phyloP scores from a whole-genome alignment of 2,797 vertebrate species.

The Natrix natrix region DNA sequence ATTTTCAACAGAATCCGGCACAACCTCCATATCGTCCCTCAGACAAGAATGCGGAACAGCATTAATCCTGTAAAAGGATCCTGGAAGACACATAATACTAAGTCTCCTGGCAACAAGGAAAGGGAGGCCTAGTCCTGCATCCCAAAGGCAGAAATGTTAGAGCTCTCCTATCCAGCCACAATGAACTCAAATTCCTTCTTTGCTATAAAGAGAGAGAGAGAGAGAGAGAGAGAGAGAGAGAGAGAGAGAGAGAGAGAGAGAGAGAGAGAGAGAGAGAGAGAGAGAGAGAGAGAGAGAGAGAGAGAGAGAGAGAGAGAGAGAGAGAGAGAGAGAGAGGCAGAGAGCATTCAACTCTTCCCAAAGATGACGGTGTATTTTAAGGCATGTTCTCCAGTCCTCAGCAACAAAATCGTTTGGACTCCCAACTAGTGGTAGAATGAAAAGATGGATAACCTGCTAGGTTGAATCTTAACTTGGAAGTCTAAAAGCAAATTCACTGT shows the following conservation, averaged over 20 bases:
- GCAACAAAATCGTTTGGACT: neutral
- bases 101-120: constrained; percentile 70
- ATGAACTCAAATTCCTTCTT: neutral
- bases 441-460: neutral
- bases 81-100: constrained; percentile 43
- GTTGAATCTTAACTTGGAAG: neutral
- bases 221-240: neutral
- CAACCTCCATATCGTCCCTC: constrained; percentile 51
- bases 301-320: neutral
- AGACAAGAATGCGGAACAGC: constrained; percentile 75
- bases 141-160: constrained; percentile 11
- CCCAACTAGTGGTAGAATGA: neutral
- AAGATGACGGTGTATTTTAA: accelerated
- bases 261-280: neutral
- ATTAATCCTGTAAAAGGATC: constrained; percentile 64
- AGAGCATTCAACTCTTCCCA: neutral
- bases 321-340: neutral
- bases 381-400: neutral
- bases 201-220: neutral
- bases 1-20: constrained; percentile 70
- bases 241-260: neutral
- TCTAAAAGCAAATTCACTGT: neutral
- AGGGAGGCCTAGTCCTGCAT: constrained; percentile 5
- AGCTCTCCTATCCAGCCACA: neutral
- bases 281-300: neutral